Percentiles rank a stretch among this genome's conserved stretches.
Conservation (phyloP, 64 coral and sea anemone species). For the Montipora capricornis region DNA sequence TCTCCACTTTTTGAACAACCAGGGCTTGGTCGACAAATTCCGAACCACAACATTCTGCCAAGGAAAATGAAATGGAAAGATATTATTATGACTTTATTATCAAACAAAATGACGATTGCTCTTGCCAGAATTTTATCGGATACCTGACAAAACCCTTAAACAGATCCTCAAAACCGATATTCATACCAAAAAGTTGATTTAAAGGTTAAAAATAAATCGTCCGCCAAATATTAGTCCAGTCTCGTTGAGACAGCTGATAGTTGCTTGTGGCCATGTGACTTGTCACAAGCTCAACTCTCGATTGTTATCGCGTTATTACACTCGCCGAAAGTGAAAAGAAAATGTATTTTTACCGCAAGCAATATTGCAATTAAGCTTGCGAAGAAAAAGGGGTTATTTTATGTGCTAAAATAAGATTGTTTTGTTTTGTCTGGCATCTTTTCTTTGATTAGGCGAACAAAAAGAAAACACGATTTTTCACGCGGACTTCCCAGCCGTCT, state of each 20-base stretch:
- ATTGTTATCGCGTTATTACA: constrained; percentile 1
- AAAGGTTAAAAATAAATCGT: not conserved
- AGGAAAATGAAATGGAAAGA: no score
- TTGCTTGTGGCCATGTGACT: not conserved
- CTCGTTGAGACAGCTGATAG: constrained; percentile 1
- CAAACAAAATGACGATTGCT: no score
- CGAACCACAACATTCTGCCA: no score
- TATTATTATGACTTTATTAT: no score
- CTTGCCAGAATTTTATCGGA: no score
- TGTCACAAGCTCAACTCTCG: not conserved
- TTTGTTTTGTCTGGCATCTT: not conserved
- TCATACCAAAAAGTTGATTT: not conserved
- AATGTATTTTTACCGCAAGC: constrained; percentile 30
- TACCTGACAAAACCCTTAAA: no score
- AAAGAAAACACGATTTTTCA: no score
- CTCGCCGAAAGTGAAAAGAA: constrained; percentile 39
- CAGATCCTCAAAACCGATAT: not conserved
- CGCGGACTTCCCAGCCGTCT: not conserved
- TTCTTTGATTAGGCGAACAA: no score
- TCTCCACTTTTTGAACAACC: no score
- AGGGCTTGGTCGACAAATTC: no score
- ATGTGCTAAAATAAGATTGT: no score
- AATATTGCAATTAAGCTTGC: not conserved
- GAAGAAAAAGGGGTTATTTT: not conserved
- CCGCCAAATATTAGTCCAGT: not conserved